Base-by-base conservation (phyloP, 2,113 vertebrate species). In the Malaclemys terrapin region DNA sequence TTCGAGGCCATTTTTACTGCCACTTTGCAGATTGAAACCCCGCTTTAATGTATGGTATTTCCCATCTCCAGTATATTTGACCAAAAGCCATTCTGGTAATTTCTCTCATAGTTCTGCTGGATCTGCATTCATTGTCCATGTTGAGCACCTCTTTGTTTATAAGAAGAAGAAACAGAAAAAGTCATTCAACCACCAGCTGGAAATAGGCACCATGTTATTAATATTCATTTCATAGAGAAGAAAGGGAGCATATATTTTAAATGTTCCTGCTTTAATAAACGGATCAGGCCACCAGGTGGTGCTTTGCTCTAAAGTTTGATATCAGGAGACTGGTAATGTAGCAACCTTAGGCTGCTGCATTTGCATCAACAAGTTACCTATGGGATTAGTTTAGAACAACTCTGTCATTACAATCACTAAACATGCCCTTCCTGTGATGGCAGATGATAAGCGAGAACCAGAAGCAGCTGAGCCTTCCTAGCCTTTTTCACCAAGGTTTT, bases 221-320 rank as follows among this genome's bases (percentile, higher is more conserved):
- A 0, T 2, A 54, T 12, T 35, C 0, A 0, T 2, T 2, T 0
- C 0, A 2, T 6, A 12, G 79, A 87, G 54, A 92, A 57, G 88
- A 87, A 89, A 85, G 38, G 62, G 56, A 35, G 42, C 47, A 19
- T 1, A 35, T 1, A 20, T 50, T 85, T 75, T 1, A 0, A 5
- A 47, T 54, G 45, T 24, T 84, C 1, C 82, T 53, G 80, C 53
- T 89, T 96, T 20, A 16, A 42, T 87, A 3, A 86, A 89, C 47
- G 75, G 20, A 35, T 56, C 13, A 62, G 8, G 93, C 98, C 98
- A 98, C 97, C 95, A 98, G 98, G 97, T 95, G 98, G 98, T 97
- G 98, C 97, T 97, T 97, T 82, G 76, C 96, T 93, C 97, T 92
- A 89, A 88, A 89, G 38, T 96, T 97, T 92, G 47, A 11, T 38